These are phyloP conservation scores for Metallyticus violacea DNA, from an alignment of 2,888 invertebrate genomes.

Conservation along the genomic window DNA sequence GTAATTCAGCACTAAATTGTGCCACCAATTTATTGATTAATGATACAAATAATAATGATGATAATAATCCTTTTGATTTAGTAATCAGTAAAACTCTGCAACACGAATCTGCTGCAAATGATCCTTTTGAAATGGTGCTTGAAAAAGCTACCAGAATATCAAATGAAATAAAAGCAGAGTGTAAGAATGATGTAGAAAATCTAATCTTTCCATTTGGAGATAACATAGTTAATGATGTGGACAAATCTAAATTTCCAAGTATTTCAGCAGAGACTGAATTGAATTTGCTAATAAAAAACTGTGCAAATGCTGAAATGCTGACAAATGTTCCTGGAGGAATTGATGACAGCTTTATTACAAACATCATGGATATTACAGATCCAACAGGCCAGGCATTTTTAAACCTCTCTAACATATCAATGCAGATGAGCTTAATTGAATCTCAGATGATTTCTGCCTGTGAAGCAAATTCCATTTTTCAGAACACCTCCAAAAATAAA, in stretches of 20 bases:
- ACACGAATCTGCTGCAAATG: not conserved
- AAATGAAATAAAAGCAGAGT: not conserved
- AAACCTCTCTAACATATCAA: not conserved
- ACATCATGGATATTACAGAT: not conserved
- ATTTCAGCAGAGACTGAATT: not conserved
- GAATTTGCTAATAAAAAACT: not conserved
- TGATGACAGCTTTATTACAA: not conserved
- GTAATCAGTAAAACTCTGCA: not conserved
- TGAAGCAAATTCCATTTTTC: not conserved
- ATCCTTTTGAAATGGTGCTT: slow-evolving; percentile 3
- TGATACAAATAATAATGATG: not conserved
- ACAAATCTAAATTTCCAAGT: not conserved
- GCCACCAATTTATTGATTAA: too few species aligned
- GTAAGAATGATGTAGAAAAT: not conserved
- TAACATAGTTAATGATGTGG: not conserved
- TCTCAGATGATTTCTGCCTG: not conserved
- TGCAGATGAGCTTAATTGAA: not conserved
- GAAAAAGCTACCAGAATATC: not conserved
- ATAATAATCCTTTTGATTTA: slow-evolving; percentile 11
- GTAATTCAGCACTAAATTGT: not conserved
- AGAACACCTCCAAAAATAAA: not conserved
- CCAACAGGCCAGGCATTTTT: not conserved
- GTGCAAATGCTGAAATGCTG: not conserved
- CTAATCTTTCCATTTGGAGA: not conserved
- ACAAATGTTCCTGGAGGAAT: not conserved